Evolutionary conservation across 2,113 vertebrate species (phyloP).

Genomic region (Poeciliopsis retropinna): DNA sequence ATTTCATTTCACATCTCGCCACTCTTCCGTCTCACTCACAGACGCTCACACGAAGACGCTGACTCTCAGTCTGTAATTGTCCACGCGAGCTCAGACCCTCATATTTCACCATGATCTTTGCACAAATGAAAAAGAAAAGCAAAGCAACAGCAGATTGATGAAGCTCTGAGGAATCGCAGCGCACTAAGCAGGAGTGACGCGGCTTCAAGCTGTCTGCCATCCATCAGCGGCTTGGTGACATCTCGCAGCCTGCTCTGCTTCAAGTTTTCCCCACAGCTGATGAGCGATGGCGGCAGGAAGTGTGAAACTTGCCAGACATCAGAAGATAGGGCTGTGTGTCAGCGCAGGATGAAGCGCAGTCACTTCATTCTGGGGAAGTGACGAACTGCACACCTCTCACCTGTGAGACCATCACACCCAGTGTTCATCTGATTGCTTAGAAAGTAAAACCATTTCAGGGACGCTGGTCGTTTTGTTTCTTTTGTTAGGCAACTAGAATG

Average conservation of each 20-base stretch:
- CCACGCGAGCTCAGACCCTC: slow-evolving; percentile 12
- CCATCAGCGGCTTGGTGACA: slow-evolving; percentile 47
- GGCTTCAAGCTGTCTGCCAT: slow-evolving; percentile 49
- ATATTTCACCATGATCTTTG: slow-evolving; percentile 16
- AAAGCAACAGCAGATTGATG: slow-evolving; percentile 21
- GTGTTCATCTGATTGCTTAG: neutral
- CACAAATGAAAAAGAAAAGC: neutral
- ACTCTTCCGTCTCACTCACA: slow-evolving; percentile 31
- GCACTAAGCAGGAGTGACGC: slow-evolving; percentile 48
- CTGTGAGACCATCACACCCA: neutral
- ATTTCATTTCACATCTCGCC: slow-evolving; percentile 46
- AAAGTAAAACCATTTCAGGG: neutral
- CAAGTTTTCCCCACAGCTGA: slow-evolving; percentile 43
- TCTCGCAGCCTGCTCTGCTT: slow-evolving; percentile 29
- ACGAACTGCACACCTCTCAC: neutral
- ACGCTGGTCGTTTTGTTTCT: neutral
- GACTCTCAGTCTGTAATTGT: slow-evolving; percentile 30
- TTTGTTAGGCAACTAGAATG: neutral
- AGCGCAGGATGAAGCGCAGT: neutral
- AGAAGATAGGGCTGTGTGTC: slow-evolving; percentile 26
- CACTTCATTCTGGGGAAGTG: slow-evolving; percentile 8
- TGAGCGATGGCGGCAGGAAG: slow-evolving; percentile 22
- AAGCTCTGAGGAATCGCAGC: slow-evolving; percentile 38
- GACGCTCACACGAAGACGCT: slow-evolving; percentile 9
- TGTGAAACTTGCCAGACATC: slow-evolving; percentile 36